phyloP scores from a whole-genome alignment of 2,113 vertebrate genomes.

The Dinomys branickii region DNA sequence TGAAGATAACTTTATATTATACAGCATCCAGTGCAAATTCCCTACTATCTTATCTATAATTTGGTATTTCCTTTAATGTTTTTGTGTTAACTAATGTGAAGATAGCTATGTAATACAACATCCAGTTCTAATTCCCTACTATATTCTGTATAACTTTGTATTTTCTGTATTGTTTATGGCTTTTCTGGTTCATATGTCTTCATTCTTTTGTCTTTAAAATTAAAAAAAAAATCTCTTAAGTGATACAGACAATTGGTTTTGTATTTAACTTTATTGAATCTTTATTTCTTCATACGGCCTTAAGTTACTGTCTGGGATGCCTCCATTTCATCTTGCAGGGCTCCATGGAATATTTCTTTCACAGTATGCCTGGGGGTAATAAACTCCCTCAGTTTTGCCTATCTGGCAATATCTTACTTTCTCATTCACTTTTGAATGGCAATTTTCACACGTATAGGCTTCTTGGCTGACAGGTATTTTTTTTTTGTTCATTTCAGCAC shows the following conservation, averaged over 20 bases:
- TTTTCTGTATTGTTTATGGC: too few species aligned
- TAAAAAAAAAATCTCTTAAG: too few species aligned
- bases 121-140: too few species aligned
- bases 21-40: too few species aligned
- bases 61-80: too few species aligned
- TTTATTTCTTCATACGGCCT: not conserved
- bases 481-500: not conserved
- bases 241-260: not conserved
- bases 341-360: not conserved
- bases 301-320: not conserved
- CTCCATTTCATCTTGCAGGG: not conserved
- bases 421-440: not conserved
- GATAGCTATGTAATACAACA: too few species aligned
- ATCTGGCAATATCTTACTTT: not conserved
- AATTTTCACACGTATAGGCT: not conserved
- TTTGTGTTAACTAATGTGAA: too few species aligned
- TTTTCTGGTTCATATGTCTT: too few species aligned
- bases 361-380: not conserved
- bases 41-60: too few species aligned
- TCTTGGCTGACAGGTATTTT: not conserved
- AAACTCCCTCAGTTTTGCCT: not conserved
- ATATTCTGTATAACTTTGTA: too few species aligned
- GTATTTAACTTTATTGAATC: not conserved
- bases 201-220: too few species aligned
- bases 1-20: too few species aligned